Conservation (phyloP, 2,797 vertebrate species). For the Mormyrus hasselquistii region DNA sequence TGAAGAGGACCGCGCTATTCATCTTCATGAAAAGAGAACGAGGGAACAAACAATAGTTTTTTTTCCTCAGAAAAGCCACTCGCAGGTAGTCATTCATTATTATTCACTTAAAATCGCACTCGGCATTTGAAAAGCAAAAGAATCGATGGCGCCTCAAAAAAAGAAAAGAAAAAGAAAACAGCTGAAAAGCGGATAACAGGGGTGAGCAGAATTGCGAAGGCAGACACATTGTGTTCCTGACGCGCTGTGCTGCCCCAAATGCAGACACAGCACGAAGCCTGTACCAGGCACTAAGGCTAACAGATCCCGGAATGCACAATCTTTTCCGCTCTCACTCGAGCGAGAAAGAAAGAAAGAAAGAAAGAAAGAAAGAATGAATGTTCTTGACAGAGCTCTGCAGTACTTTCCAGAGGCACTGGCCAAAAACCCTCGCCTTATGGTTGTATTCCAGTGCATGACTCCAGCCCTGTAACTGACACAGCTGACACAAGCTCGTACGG, state of each 20-base stretch:
- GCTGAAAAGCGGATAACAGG: neutral
- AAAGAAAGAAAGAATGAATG: neutral
- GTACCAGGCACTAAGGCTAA: neutral
- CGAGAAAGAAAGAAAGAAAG: neutral
- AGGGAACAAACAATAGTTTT: neutral
- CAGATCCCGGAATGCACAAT: neutral
- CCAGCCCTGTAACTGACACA: neutral
- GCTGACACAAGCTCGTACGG: neutral
- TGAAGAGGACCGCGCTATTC: neutral
- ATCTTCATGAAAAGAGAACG: neutral
- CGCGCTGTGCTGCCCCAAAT: neutral
- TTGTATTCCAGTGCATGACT: neutral
- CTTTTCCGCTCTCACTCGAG: neutral
- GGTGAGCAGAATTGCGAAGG: neutral
- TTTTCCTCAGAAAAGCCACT: neutral
- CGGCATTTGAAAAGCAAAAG: neutral
- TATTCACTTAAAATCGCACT: neutral
- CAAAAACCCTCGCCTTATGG: neutral
- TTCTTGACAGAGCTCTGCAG: neutral
- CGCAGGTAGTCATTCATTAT: slow-evolving; percentile 3
- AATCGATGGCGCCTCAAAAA: slow-evolving; percentile 11
- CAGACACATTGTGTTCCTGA: neutral
- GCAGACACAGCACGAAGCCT: slow-evolving; percentile 3
- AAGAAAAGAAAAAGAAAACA: neutral
- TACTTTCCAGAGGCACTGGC: neutral